Percentiles rank a stretch among this genome's conserved stretches.
phyloP scores from a whole-genome alignment of 2,113 vertebrate genomes.

The Excalfactoria chinensis region DNA sequence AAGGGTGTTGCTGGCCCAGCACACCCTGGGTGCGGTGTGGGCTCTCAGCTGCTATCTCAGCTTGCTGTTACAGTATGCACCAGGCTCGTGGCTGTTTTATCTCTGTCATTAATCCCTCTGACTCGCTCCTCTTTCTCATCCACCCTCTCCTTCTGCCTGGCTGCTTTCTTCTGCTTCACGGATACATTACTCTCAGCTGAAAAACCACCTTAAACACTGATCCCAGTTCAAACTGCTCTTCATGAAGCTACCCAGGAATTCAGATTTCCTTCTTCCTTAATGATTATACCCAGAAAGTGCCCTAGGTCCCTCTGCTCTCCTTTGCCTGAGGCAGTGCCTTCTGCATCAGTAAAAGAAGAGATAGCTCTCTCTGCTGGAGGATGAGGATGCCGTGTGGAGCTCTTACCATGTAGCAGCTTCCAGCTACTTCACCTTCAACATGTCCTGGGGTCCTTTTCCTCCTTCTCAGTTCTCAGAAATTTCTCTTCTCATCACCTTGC shows the following conservation, averaged over 20 bases:
- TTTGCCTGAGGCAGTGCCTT: not conserved
- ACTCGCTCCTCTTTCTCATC: not conserved
- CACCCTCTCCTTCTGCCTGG: not conserved
- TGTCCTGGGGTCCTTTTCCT: not conserved
- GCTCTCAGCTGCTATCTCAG: not conserved
- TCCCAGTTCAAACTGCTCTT: not conserved
- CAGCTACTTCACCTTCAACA: not conserved
- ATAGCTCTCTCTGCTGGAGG: not conserved
- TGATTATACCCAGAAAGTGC: not conserved
- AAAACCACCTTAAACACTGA: not conserved
- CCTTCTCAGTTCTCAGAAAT: not conserved
- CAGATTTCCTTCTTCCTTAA: not conserved
- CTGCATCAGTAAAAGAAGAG: not conserved
- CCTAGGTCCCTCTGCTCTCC: not conserved
- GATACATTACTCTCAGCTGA: not conserved
- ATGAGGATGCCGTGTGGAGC: not conserved
- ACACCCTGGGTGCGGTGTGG: not conserved
- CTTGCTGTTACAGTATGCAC: not conserved
- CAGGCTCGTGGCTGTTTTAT: not conserved
- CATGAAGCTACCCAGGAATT: not conserved
- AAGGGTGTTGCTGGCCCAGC: not conserved
- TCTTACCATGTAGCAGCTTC: not conserved
- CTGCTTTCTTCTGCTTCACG: not conserved
- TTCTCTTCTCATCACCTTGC: not conserved
- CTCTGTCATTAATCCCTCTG: not conserved